Percentiles rank a stretch among this genome's conserved stretches.
Conservation (phyloP, 1,140 invertebrate genomes). For the Drosophila miranda region DNA sequence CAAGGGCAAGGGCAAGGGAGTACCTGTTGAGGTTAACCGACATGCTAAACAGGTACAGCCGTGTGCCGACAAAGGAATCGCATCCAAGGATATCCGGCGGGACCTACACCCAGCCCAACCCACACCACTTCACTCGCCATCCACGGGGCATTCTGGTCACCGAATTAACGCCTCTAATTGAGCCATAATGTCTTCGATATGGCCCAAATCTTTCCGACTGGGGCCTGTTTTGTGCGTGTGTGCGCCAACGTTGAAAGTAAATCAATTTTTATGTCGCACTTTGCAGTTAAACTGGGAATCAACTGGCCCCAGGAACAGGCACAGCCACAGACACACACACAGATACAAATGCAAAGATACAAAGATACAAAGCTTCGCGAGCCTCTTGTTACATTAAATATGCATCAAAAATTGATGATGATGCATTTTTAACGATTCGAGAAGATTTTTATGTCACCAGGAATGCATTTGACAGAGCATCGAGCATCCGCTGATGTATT, state of each 20-base stretch:
- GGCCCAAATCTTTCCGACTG: slow-evolving; percentile 17
- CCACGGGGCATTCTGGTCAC: neutral
- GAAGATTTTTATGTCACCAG: slow-evolving; percentile 70
- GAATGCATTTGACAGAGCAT: slow-evolving; percentile 68
- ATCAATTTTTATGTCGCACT: slow-evolving; percentile 79
- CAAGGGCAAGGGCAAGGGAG: slow-evolving; percentile 21
- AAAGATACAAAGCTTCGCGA: slow-evolving; percentile 26
- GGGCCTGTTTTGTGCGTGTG: too few relatives aligned
- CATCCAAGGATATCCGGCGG: neutral
- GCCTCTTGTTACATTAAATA: slow-evolving; percentile 74
- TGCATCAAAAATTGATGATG: slow-evolving; percentile 81
- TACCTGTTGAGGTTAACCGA: slow-evolving; percentile 39
- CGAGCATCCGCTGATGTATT: slow-evolving; percentile 54
- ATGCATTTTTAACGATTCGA: slow-evolving; percentile 81
- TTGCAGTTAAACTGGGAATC: slow-evolving; percentile 62
- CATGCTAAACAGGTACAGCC: slow-evolving; percentile 4
- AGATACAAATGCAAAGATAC: slow-evolving; percentile 19
- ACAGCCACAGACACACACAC: neutral
- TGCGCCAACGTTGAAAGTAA: slow-evolving; percentile 51
- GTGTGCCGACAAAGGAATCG: slow-evolving; percentile 4
- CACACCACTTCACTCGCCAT: neutral
- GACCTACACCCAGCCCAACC: neutral
- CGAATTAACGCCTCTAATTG: slow-evolving; percentile 65
- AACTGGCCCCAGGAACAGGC: too few relatives aligned
- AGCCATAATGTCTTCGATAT: slow-evolving; percentile 57